A percentile compares a stretch with the other conserved stretches of the same genome.
phyloP scores from a whole-genome alignment of 2,797 vertebrate genomes.

The Tarsius wallacei region DNA sequence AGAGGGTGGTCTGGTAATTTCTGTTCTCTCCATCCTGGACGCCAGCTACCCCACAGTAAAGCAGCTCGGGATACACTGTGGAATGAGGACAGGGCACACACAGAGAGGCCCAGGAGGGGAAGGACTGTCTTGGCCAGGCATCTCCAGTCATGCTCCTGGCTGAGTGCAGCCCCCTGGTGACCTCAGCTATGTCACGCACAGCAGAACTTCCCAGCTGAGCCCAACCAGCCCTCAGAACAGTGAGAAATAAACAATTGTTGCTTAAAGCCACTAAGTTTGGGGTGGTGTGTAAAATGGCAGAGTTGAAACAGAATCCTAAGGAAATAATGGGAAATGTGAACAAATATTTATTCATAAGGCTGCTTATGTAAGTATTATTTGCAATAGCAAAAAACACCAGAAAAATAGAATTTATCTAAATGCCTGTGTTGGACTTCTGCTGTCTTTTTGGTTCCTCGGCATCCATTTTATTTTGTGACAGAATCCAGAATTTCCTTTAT shows the following conservation, averaged over 20 bases:
- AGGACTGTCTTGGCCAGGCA: background rate
- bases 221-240: background rate
- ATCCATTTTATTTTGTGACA: background rate
- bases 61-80: background rate
- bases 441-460: background rate
- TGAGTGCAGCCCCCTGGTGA: background rate
- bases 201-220: background rate
- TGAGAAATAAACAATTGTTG: background rate
- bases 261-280: conserved; percentile 1
- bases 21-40: background rate
- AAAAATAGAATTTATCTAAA: background rate
- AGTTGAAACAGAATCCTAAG: background rate
- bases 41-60: background rate
- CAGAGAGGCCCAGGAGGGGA: background rate
- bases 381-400: background rate
- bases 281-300: conserved; percentile 27
- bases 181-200: background rate
- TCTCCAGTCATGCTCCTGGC: background rate
- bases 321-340: background rate
- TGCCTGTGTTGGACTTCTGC: background rate
- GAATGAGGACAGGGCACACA: background rate
- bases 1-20: background rate
- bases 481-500: conserved; percentile 38
- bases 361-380: background rate
- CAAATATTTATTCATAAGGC: background rate